Evolutionary conservation across 2,888 invertebrate species (phyloP).

Genomic region (Nezara viridula): DNA sequence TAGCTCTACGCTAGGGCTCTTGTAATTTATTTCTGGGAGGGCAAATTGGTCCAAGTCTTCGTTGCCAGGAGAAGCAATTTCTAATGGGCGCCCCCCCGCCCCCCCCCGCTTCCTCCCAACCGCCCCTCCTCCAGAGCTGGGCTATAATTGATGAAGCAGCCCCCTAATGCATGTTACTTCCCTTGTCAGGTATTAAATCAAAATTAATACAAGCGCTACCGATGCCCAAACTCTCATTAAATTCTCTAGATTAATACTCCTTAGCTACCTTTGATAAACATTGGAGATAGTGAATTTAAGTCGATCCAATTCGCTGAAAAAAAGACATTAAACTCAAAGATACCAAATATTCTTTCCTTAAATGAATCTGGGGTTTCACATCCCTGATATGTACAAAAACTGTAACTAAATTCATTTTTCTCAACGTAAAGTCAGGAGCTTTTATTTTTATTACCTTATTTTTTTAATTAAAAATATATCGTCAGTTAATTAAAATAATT

Average conservation of each 20-base stretch:
- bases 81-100: conserved; percentile 48
- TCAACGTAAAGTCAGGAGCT: no score
- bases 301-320: not conserved
- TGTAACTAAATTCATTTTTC: no score
- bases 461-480: no score
- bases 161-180: conserved; percentile 60
- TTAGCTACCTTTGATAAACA: conserved; percentile 12
- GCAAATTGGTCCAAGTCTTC: conserved; percentile 54
- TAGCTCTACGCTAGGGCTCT: conserved; percentile 39
- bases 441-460: no score
- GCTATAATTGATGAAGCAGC: conserved; percentile 60
- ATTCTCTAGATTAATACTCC: conserved; percentile 36
- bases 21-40: conserved; percentile 34
- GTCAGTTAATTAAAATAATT: no score
- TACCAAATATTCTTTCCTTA: no score
- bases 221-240: conserved; percentile 52
- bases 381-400: no score
- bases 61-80: conserved; percentile 49
- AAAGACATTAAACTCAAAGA: no score
- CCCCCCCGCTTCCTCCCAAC: not conserved
- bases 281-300: not conserved
- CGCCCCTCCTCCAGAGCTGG: not conserved
- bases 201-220: conserved; percentile 59
- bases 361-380: no score
- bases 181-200: conserved; percentile 60